Evolutionary conservation across 2,797 vertebrate species (phyloP).

Genomic region (Arctocebus calabarensis): DNA sequence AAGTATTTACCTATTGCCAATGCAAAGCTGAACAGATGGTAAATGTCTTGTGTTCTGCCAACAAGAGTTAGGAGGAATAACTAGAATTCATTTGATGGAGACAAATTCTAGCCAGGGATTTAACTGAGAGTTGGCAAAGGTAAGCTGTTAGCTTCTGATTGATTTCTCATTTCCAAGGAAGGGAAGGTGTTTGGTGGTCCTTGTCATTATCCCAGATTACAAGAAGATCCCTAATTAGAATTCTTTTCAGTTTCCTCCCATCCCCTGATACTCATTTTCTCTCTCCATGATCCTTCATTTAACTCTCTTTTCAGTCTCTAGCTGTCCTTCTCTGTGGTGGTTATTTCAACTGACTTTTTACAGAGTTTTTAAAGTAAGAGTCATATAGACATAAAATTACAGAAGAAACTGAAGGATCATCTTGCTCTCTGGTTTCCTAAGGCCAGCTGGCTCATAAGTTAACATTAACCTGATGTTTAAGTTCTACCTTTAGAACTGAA

Average conservation of each 20-base stretch:
- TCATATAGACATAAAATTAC: background rate
- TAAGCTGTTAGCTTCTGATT: constrained; percentile 78
- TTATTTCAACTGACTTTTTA: constrained; percentile 21
- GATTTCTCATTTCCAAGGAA: constrained; percentile 70
- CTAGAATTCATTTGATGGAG: constrained; percentile 80
- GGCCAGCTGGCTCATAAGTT: background rate
- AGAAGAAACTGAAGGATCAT: background rate
- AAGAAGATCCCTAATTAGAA: constrained; percentile 23
- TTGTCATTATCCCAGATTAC: background rate
- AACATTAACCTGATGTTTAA: background rate
- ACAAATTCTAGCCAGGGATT: constrained; percentile 66
- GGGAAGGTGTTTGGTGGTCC: background rate
- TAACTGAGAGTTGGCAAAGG: constrained; percentile 78
- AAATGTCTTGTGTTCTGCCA: constrained; percentile 83
- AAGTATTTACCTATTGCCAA: constrained; percentile 78
- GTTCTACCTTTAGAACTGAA: background rate
- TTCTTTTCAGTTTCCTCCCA: background rate
- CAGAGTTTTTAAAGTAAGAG: background rate
- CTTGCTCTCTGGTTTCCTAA: background rate
- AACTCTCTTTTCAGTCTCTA: background rate
- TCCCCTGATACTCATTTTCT: background rate
- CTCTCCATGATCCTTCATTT: background rate
- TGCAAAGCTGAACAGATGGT: constrained; percentile 84
- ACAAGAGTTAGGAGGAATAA: constrained; percentile 83
- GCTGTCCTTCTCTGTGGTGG: background rate